phyloP scores from a whole-genome alignment of 2,888 invertebrate genomes.

The Zygothrica quintamaculata region DNA sequence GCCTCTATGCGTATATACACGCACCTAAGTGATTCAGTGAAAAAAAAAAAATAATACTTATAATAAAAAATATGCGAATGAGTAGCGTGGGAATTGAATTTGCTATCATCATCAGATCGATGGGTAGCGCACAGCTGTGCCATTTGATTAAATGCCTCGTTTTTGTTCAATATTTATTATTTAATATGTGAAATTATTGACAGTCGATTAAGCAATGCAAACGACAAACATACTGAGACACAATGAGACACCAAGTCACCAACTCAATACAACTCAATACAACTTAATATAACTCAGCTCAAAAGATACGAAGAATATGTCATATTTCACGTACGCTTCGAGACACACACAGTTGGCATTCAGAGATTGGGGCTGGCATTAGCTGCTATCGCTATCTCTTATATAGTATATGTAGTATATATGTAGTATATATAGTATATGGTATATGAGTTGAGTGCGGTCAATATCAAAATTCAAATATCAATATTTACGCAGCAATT shows the following conservation, averaged over 20 bases:
- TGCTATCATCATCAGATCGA: constrained; percentile 60
- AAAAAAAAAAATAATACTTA: too few relatives aligned
- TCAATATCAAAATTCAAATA: constrained; percentile 77
- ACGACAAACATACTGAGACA: constrained; percentile 47
- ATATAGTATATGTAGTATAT: constrained; percentile 22
- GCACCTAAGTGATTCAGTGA: constrained; percentile 56
- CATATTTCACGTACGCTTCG: neutral
- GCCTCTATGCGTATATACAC: constrained; percentile 37
- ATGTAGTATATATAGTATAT: constrained; percentile 19
- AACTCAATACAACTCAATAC: too few relatives aligned
- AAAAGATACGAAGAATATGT: constrained; percentile 12
- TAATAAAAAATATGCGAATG: constrained; percentile 38
- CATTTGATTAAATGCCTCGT: constrained; percentile 77
- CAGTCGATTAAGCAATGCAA: constrained; percentile 78
- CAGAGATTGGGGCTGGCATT: constrained; percentile 43
- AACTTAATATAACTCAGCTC: too few relatives aligned
- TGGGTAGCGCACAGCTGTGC: constrained; percentile 56
- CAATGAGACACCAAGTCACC: constrained; percentile 15
- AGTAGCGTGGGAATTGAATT: constrained; percentile 69
- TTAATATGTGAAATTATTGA: constrained; percentile 78
- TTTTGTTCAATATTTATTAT: constrained; percentile 78
- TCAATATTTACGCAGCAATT: constrained; percentile 80
- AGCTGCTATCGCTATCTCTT: constrained; percentile 47
- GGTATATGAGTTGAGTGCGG: constrained; percentile 45
- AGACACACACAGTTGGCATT: constrained; percentile 25